These are phyloP conservation scores for Leptinotarsa defecta DNA, from an alignment of 1,140 invertebrate species.

Conservation along the genomic window DNA sequence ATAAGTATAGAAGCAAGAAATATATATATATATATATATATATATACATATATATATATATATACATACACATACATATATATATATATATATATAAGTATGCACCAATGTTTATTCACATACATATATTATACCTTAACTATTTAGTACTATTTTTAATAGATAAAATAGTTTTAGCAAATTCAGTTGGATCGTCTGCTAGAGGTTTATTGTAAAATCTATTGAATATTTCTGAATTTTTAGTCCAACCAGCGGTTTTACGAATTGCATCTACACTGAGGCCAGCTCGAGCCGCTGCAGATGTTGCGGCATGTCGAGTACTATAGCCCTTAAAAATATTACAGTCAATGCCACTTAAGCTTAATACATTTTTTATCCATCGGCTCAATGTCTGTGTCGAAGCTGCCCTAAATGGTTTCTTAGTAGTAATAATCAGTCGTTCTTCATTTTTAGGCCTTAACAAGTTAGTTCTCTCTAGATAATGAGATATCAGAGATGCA, in stretches of 20 bases:
- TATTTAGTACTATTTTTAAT: too few species aligned
- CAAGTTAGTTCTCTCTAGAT: conserved; percentile 25
- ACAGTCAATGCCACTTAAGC: conserved; percentile 38
- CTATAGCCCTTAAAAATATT: conserved; percentile 40
- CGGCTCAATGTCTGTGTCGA: conserved; percentile 41
- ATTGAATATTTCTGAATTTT: conserved; percentile 42
- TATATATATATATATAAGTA: too few species aligned
- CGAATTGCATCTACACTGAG: conserved; percentile 41
- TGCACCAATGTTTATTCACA: too few species aligned
- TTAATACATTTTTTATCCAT: conserved; percentile 43
- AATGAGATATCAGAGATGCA: not conserved
- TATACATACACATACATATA: too few species aligned
- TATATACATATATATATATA: too few species aligned
- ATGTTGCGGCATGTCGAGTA: conserved; percentile 44
- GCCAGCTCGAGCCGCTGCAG: conserved; percentile 25
- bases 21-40: too few species aligned
- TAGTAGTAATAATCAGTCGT: conserved; percentile 14
- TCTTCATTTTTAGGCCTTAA: conserved; percentile 27
- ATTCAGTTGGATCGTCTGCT: not conserved
- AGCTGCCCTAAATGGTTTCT: conserved; percentile 39
- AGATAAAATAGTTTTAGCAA: not conserved
- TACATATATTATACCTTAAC: too few species aligned
- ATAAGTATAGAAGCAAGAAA: too few species aligned
- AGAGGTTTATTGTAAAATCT: conserved; percentile 44
- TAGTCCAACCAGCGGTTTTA: conserved; percentile 44